Base-by-base conservation (phyloP, 1,140 invertebrate species). In the Helicoverpa zea region DNA sequence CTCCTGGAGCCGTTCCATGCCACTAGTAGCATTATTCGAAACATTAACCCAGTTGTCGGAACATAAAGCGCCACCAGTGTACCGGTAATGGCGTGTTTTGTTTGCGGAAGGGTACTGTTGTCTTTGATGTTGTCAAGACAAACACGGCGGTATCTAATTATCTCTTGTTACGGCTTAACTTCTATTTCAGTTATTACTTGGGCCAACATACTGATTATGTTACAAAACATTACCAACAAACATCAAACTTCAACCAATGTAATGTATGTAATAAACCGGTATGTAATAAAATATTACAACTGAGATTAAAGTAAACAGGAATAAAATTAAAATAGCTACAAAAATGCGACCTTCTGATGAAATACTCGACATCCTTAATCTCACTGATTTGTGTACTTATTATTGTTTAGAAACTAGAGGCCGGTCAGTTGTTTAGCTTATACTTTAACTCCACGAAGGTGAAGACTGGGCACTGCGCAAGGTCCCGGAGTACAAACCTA, bases 21-120 rank as follows among this genome's bases (percentile, higher is more conserved):
- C 76, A 82, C 75, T 87, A 80, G 83, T 85, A 91, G 89, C 87
- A 91, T 64, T 89, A 91, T 91, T 90, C 72, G 81, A 77, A 76
- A 82, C 87, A 92, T 92, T 94, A 92, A 94, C 91, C 92, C 77
- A 92, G 75, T 88, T 94, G 87, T 80, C 56, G 49, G 77, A 81
- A 87, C 84, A 86, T 89, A 86, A 91, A 89, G 84, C 86, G 82
- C 75, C 81, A 86, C 85, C 85, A 86, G 80, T 81, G 79, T 85
- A 76, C 70, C 77, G 70, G 79, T 86, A 87, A 88, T 89, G 81
- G 86, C 85, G 75, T 64, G 83, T 81, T 88, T 87, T 86, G 87
- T 89, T 89, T 90, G 84, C 86, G 86, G 86, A 90, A 91, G 85
- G 84, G 74, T 13, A 13, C 43, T 13, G 43, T 13, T 30, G 13